Conservation (phyloP, 2,888 invertebrate genomes). For the Mesorhabditis belari region DNA sequence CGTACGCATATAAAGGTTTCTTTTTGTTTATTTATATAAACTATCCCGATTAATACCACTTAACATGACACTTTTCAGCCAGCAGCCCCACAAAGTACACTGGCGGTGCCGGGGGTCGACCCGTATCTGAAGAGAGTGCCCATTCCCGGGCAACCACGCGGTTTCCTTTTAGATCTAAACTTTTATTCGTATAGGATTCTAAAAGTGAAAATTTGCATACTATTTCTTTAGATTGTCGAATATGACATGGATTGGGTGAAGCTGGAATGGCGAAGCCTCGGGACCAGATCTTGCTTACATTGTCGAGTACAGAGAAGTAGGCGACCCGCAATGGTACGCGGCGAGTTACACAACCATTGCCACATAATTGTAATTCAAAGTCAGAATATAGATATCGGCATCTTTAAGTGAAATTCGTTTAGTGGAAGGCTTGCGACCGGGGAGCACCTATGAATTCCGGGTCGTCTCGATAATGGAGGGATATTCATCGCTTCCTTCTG, state of each 20-base stretch:
- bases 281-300: conserved; percentile 33
- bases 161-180: no score
- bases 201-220: no score
- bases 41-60: neutral
- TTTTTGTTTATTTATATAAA: no score
- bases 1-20: neutral
- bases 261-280: conserved; percentile 42
- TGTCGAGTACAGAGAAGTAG: conserved; percentile 49
- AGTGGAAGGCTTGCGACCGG: conserved; percentile 46
- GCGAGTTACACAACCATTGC: conserved; percentile 41
- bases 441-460: conserved; percentile 52
- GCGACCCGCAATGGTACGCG: conserved; percentile 43
- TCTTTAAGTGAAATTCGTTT: no score
- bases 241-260: conserved; percentile 47
- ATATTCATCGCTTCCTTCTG: conserved; percentile 35
- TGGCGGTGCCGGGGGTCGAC: conserved; percentile 7
- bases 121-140: conserved; percentile 9
- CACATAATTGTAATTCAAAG: conserved; percentile 37
- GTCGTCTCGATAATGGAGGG: conserved; percentile 39
- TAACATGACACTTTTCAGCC: conserved; percentile 10
- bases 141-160: conserved; percentile 28
- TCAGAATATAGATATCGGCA: no score
- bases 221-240: conserved; percentile 45
- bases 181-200: no score
- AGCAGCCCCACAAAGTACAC: conserved; percentile 18